Conservation (phyloP, 2,797 vertebrate species). For the Oreonectes daqikongensis region DNA sequence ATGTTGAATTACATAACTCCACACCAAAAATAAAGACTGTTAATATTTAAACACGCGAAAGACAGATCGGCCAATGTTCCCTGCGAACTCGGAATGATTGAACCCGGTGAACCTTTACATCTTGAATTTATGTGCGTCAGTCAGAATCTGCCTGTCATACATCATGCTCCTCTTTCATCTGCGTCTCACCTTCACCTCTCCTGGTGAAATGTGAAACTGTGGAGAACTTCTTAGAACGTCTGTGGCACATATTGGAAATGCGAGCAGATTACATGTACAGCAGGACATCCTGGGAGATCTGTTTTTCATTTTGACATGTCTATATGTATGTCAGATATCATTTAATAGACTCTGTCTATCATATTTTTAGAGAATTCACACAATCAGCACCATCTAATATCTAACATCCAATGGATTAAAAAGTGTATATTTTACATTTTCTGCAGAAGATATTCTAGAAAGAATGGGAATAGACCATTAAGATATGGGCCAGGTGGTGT, state of each 20-base stretch:
- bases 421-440: too few species aligned
- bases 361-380: too few species aligned
- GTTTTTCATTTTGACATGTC: too few species aligned
- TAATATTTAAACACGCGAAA: slow-evolving; percentile 33
- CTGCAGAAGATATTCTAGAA: neutral
- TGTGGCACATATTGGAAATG: neutral
- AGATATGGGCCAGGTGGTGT: too few species aligned
- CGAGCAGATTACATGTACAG: neutral
- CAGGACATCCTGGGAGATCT: neutral
- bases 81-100: neutral
- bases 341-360: too few species aligned
- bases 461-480: neutral
- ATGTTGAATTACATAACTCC: slow-evolving; percentile 29
- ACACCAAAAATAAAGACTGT: slow-evolving; percentile 22
- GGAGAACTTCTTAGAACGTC: neutral
- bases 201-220: slow-evolving; percentile 1
- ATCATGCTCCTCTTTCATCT: slow-evolving; percentile 16
- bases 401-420: too few species aligned
- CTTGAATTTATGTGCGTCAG: slow-evolving; percentile 10
- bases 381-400: too few species aligned
- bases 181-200: neutral
- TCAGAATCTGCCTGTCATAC: slow-evolving; percentile 21
- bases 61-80: slow-evolving; percentile 21
- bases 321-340: too few species aligned
- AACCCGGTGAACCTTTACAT: slow-evolving; percentile 1